These are phyloP conservation scores for Dasyurus viverrinus DNA, from an alignment of 2,113 vertebrate species.

Conservation along the genomic window DNA sequence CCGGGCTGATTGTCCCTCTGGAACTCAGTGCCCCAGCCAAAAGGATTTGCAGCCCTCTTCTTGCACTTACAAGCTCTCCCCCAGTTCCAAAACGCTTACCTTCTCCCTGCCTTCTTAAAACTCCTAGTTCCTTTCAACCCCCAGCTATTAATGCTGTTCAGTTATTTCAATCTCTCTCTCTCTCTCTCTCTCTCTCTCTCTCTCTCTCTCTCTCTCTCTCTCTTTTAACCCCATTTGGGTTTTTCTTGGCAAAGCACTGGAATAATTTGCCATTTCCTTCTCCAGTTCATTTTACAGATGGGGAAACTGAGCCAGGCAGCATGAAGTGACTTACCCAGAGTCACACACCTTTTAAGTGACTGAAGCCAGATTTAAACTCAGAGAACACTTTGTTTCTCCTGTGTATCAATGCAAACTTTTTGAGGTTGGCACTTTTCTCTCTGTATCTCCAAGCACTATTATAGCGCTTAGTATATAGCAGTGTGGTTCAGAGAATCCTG, in stretches of 20 bases:
- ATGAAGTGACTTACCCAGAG: not conserved
- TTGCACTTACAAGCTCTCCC: not conserved
- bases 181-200: too few species aligned
- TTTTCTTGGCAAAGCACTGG: not conserved
- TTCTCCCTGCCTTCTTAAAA: not conserved
- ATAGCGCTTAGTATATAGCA: not conserved
- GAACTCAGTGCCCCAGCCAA: not conserved
- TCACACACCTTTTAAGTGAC: not conserved
- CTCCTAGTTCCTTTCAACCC: not conserved
- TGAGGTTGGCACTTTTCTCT: not conserved
- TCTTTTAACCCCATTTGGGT: too few species aligned
- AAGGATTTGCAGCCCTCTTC: not conserved
- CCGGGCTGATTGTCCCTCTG: not conserved
- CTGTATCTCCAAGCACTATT: not conserved
- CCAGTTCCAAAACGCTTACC: not conserved
- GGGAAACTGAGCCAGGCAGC: not conserved
- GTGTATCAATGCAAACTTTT: not conserved
- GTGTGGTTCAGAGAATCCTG: too few species aligned
- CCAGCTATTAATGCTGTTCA: not conserved
- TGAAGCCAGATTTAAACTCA: not conserved
- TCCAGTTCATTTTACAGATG: not conserved
- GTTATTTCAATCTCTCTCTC: not conserved
- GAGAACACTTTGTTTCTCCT: not conserved
- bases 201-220: too few species aligned
- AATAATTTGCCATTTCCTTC: not conserved